Base-by-base conservation (phyloP, 2,888 invertebrate species). In the Strigamia crassipes region DNA sequence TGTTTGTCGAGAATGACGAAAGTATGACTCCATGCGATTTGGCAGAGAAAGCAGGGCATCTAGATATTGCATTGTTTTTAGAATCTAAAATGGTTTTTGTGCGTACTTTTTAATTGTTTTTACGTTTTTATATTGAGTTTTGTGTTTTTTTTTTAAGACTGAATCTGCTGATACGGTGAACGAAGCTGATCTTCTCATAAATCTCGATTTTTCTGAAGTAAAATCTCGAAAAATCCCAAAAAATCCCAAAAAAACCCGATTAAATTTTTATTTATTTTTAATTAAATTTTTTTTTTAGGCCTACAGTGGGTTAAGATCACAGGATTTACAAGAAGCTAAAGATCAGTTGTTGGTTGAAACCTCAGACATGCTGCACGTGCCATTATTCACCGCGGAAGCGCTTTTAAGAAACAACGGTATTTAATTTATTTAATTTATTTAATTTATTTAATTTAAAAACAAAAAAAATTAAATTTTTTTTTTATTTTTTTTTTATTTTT, bases 81-180 rank as follows among this genome's bases (percentile, higher is more conserved):
- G 92, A 92, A 87, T 91, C 91, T 79, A 90, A 91, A 84, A 92
- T 92, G 92, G 91, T 92, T 82, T 92, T 92, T 87, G 90, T 90
- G 87, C 89, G 90, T 89, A 83, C 81, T 18, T 27, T 56, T n/a
- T 4, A n/a, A 0, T 15, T 27, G 12, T n/a, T 41, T 78, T 34
- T 38, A 78, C n/a, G 27, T 38, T 38, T 38, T 78, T 21, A 41
- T 34, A 21, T 78, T 78, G 2, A 38, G 34, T 78, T 34, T 73
- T 73, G 21, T 18, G 21, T 18, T 73, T 77, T 31, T 77, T 80
- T 84, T 85, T 85, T 3, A 82, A 90, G 89, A 89, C 89, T 46
- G 89, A 89, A 83, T 83, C 83, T 31, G 73, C 82, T 9, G 83
- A 90, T 84, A 87, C 88, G 1, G 88, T 90, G 31, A 90, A 90